Evolutionary conservation across 2,888 invertebrate genomes (phyloP), one percentile per base, ranked within the genome.

Genomic region (Eupithecia tripunctaria): DNA sequence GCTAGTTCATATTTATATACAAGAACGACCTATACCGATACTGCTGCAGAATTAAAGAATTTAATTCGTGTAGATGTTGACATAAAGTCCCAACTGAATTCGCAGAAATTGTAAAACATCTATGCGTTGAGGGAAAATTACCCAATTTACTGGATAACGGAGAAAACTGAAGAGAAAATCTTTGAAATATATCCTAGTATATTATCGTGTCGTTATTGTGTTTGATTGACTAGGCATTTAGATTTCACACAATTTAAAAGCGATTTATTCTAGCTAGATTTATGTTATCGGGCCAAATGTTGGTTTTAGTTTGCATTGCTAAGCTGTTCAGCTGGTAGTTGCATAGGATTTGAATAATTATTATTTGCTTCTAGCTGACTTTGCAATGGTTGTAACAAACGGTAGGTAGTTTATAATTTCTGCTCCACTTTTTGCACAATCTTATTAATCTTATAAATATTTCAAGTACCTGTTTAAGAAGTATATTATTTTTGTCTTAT

Each of bases 261-360:
- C 43, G 43, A 67, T 70, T 70, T 47, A 67, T 59, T 67, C 15
- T 56, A 67, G 56, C 67, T 8, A 56, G 67, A 67, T 74, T 51
- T 71, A 68, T 66, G 56, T 71, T 41, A 72, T 56, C 32, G n/a
- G 38, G 38, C 41, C 36, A 56, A 71, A 75, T 66, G 21, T 38
- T 71, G 27, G 32, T 66, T 74, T 73, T 60, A 62, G 43, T 66
- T 66, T 47, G 67, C 56, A 71, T 68, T 73, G 73, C 70, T 68
- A 73, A 70, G 64, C 64, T 68, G 65, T 47, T 71, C 36, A 68
- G 38, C 70, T 67, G 27, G 63, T 72, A 51, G 72, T 59, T 47
- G 66, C 43, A 65, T 66, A 59, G 68, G 59, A 72, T 72, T 72
- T 69, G 51, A 70, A 73, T 70, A 56, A n/a, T 51, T 51, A 70